A percentile compares a stretch with the other conserved stretches of the same genome.
Evolutionary conservation across 2,797 vertebrate species (phyloP).

Genomic region (Sebastes goodei): DNA sequence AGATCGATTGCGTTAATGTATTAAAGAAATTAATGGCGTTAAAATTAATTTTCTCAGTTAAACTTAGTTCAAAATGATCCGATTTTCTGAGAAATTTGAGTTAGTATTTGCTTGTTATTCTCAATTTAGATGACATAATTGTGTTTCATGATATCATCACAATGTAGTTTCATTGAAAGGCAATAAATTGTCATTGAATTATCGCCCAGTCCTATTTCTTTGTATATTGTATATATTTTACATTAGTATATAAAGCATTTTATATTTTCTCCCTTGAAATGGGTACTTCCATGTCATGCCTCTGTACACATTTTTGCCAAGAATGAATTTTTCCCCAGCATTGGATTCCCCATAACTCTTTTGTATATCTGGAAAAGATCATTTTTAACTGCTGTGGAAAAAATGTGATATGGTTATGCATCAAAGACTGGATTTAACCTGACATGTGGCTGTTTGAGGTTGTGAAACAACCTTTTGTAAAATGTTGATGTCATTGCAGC

Average conservation of each 20-base stretch:
- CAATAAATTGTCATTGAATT: no score
- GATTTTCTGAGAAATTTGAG: no score
- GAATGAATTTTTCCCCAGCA: background rate
- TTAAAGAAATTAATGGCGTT: no score
- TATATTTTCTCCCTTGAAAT: background rate
- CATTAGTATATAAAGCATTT: background rate
- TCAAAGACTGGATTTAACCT: background rate
- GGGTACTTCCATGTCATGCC: fast-evolving
- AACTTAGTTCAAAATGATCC: no score
- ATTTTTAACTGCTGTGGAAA: background rate
- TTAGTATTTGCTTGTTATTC: no score
- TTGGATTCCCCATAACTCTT: background rate
- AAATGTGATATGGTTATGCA: background rate
- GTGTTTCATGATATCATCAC: no score
- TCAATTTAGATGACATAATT: no score
- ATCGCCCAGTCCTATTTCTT: no score
- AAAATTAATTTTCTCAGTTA: no score
- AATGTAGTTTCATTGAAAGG: fast-evolving
- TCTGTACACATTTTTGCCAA: background rate
- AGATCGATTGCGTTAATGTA: no score
- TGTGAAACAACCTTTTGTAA: background rate
- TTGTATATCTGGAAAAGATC: background rate
- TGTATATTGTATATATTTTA: no score
- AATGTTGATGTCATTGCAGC: background rate
- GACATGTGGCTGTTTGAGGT: background rate